Conservation (phyloP, 2,797 vertebrate genomes). For the Harpagifer antarcticus region DNA sequence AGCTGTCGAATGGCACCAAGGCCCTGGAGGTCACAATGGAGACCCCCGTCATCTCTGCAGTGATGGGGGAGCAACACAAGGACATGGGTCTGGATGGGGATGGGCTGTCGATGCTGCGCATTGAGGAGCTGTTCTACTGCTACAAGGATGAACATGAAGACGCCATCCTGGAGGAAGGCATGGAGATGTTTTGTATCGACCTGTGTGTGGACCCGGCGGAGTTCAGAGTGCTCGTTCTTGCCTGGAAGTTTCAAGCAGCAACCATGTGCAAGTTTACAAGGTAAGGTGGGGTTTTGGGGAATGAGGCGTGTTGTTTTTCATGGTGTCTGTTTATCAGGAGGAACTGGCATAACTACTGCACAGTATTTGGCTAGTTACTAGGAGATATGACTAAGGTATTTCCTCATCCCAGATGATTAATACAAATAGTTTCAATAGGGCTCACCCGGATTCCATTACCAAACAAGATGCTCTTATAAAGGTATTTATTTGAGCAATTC, state of each 20-base stretch:
- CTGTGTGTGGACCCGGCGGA: conserved; percentile 97
- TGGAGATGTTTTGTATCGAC: conserved; percentile 98
- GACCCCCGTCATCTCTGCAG: conserved; percentile 77
- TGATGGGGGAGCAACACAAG: conserved; percentile 86
- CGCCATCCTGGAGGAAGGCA: conserved; percentile 97
- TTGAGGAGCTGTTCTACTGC: conserved; percentile 92
- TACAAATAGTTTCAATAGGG: background rate
- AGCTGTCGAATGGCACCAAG: conserved; percentile 96
- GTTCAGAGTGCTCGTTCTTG: conserved; percentile 96
- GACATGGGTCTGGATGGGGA: conserved; percentile 85
- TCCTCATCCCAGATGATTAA: background rate
- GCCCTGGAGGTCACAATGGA: conserved; percentile 89
- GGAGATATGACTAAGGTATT: background rate
- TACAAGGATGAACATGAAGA: conserved; percentile 98
- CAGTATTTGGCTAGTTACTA: background rate
- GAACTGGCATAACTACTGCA: conserved; percentile 12
- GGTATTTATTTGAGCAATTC: background rate
- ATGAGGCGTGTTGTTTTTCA: background rate
- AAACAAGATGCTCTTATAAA: background rate
- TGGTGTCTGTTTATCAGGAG: conserved; percentile 23
- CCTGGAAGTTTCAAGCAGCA: conserved; percentile 99
- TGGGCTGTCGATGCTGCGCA: conserved; percentile 89
- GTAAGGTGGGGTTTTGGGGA: conserved; percentile 77
- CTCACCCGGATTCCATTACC: background rate
- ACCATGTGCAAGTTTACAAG: conserved; percentile 99